Evolutionary conservation across 2,888 invertebrate genomes (phyloP), one percentile per base, ranked within the genome.

Genomic region (Amblyjoppa fuscipennis): DNA sequence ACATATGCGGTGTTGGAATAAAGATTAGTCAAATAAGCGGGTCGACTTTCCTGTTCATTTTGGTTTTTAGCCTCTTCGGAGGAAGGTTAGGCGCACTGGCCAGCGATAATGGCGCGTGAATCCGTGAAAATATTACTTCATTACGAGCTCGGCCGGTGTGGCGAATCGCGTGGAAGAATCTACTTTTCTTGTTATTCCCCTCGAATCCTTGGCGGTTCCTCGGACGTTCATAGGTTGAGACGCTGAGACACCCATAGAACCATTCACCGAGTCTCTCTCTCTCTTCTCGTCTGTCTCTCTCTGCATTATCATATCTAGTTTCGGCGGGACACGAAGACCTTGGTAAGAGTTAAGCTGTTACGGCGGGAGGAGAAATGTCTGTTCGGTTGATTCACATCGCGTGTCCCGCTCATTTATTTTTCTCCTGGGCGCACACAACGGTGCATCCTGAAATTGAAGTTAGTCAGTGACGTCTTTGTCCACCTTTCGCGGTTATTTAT

Each of bases 271-370:
- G 82, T 78, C 81, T 83, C 76, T 79, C 61, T 3, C 61, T 9
- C 13, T 61, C 64, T 13, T 34, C 59, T 61, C 31, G 13, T 13
- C 16, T 20, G 34, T 64, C 28, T 11, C 41, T 59, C 59, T 59
- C 59, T 4, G 49, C 75, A 87, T 88, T 83, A 86, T 87, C 85
- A 86, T 84, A 84, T 88, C 86, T 84, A 81, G 84, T 87, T 87
- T 79, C 79, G 66, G 56, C 28, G 64, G 86, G 81, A 81, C 85
- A 66, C 71, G 83, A 84, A 84, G 81, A 82, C 84, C 84, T 88
- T 88, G 85, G 68, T 51, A 34, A 64, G 38, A 56, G 76, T 81
- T 77, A 66, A 71, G 59, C 66, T 70, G 51, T 56, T 13, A 71
- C 38, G 75, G 56, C 51, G 51, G 78, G 61, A 71, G 64, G 66